These are phyloP conservation scores for Melanotaenia pygmaea DNA, from an alignment of 2,797 vertebrate species.

Conservation along the genomic window DNA sequence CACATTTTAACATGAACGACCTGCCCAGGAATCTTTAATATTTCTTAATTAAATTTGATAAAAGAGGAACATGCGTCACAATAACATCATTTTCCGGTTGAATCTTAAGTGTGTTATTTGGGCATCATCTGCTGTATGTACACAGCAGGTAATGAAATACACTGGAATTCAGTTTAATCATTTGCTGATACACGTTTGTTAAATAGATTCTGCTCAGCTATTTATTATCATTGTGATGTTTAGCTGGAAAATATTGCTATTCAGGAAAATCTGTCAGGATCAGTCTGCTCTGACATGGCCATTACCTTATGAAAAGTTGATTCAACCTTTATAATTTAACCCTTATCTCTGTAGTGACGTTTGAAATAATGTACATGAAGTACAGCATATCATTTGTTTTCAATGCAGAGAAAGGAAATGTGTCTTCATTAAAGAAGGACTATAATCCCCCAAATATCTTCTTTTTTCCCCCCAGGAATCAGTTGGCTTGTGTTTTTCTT, in stretches of 20 bases:
- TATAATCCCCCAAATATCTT: constrained; percentile 40
- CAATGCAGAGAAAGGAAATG: constrained; percentile 56
- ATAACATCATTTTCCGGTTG: neutral
- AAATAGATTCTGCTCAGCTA: neutral
- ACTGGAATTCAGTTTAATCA: neutral
- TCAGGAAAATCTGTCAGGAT: neutral
- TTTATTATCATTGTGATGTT: neutral
- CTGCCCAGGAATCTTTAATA: neutral
- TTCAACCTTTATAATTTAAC: constrained; percentile 7
- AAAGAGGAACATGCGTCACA: constrained; percentile 9
- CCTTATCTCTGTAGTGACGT: neutral
- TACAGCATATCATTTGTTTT: constrained; percentile 10
- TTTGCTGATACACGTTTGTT: neutral
- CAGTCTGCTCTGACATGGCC: constrained; percentile 1
- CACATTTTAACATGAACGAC: neutral
- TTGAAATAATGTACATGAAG: neutral
- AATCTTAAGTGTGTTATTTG: neutral
- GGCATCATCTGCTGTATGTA: constrained; percentile 4
- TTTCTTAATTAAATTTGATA: constrained; percentile 14
- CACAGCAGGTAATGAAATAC: neutral
- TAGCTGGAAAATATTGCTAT: neutral
- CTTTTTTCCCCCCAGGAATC: neutral
- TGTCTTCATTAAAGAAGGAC: neutral
- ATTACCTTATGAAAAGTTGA: neutral
- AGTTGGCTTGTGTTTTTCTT: neutral